These are phyloP conservation scores for Anguilla marmorata DNA, from an alignment of 2,797 vertebrate species.

Conservation along the genomic window DNA sequence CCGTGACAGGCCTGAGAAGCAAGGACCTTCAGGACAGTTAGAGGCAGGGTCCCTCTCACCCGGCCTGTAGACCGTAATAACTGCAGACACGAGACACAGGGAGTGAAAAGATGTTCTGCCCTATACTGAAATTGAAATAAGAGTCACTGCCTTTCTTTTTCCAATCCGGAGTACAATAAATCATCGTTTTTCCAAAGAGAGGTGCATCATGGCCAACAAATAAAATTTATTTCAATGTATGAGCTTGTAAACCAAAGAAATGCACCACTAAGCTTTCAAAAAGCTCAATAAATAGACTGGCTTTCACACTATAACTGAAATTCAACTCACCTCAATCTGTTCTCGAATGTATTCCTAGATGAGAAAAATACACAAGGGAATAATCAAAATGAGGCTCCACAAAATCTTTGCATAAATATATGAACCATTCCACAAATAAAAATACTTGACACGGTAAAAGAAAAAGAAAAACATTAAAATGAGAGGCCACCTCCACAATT, in stretches of 20 bases:
- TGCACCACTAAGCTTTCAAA: not conserved
- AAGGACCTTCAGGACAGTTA: slow-evolving; percentile 87
- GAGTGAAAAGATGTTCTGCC: not conserved
- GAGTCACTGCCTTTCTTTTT: not conserved
- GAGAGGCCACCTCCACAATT: slow-evolving; percentile 79
- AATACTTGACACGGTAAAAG: not conserved
- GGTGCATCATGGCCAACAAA: slow-evolving; percentile 10
- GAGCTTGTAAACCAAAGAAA: not conserved
- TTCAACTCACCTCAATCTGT: slow-evolving; percentile 83
- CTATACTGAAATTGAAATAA: not conserved
- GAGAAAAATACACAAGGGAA: slow-evolving; percentile 47
- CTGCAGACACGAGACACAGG: slow-evolving; percentile 47
- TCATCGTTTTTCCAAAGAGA: not conserved
- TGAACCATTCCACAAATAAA: slow-evolving; percentile 22
- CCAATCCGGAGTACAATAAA: not conserved
- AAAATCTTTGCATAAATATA: not conserved
- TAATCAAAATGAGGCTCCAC: not conserved
- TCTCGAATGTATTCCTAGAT: slow-evolving; percentile 90
- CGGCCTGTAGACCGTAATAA: slow-evolving; percentile 73
- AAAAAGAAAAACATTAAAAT: not conserved
- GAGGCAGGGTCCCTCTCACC: slow-evolving; percentile 79
- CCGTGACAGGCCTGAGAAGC: slow-evolving; percentile 96
- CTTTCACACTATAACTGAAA: not conserved
- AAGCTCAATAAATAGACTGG: not conserved
- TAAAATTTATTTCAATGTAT: slow-evolving; percentile 4